Base-by-base conservation (phyloP, 2,888 invertebrate species). In the Villa cingulata region DNA sequence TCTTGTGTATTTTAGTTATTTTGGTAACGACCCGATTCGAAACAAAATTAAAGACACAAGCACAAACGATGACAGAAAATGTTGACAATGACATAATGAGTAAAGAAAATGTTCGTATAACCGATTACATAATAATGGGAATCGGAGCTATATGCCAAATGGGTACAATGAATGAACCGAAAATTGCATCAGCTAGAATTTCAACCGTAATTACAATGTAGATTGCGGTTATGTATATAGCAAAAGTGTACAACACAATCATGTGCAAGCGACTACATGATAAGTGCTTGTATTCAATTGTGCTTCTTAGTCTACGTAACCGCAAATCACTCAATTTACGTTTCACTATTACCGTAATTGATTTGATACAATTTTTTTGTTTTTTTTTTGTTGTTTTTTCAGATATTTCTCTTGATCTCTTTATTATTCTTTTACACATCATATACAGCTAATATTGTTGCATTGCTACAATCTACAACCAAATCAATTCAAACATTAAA, bases 391-490 rank as follows among this genome's bases (percentile, higher is more conserved):
- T 45, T 14, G 10, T 2, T 37, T 34, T 48, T 45, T 2, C 74
- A 78, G 6, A 67, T 83, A 2, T 70, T 80, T 27, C 65, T 81
- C 1, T 75, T 80, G 53, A 54, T 80, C 3, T 68, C 74, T 0
- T 62, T 76, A 14, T 74, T 77, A 49, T 74, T 77, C 50, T 62
- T 83, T 3, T 82, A 80, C 58, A 76, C 80, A 0, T 78, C 82
- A 0, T 83, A 81, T 59, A 79, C 81, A 0, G 83, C 82, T 0
- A 81, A 79, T 61, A 81, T 77, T 50, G 76, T 83, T 2, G 74
- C 74, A 4, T 61, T 83, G 10, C 70, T 83, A 2, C 76, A 81
- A 51, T 78, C 82, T 0, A 78, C 81, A 0, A 76, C 80, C 19
- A 72, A 75, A 7, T 77, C 76, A 12, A 76, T 83, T 6, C 71